Base-by-base conservation (phyloP, 1,140 invertebrate genomes). In the Sycophaga agraensis region DNA sequence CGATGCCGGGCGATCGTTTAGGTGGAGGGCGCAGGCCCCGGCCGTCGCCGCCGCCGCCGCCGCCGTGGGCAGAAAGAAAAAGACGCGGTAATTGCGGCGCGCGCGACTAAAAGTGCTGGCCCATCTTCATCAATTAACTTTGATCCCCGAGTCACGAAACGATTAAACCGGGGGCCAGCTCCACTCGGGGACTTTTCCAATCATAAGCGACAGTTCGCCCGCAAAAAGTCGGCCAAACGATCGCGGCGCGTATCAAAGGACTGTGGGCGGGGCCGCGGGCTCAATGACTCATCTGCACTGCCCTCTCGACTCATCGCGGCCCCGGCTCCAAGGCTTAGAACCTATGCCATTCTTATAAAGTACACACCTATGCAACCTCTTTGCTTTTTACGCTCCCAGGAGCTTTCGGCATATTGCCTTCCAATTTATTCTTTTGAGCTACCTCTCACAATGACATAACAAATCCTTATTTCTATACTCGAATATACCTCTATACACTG, bases 201-300 rank as follows among this genome's bases (percentile, higher is more conserved):
- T 78, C 75, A 78, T 78, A 78, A 77, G 69, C 72, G 73, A 80
- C 74, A 79, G n/a, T n/a, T 31, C 4, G 75, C 77, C 69, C 58
- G 72, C 77, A 73, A 42, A 51, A 49, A 35, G n/a, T 16, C 19
- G 6, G 21, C 1, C 22, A n/a, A n/a, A 21, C 9, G 54, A 8
- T 22, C 26, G 70, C 77, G 75, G 73, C 72, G 66, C 66, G 68
- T 66, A 71, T 75, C 76, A 77, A 77, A 74, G 74, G 66, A 66
- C n/a, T n/a, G n/a, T 67, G 63, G 66, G 68, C 66, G 64, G 70
- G n/a, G 37, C 37, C 3, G 8, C 37, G 4, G 37, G n/a, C n/a
- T 6, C 60, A 61, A 78, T 79, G 78, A 80, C 77, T 80, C 72
- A 76, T n/a, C 71, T 75, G 8, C n/a, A 14, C 5, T n/a, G 71